Conservation (phyloP, 2,797 vertebrate genomes). For the Prunella strophiata region DNA sequence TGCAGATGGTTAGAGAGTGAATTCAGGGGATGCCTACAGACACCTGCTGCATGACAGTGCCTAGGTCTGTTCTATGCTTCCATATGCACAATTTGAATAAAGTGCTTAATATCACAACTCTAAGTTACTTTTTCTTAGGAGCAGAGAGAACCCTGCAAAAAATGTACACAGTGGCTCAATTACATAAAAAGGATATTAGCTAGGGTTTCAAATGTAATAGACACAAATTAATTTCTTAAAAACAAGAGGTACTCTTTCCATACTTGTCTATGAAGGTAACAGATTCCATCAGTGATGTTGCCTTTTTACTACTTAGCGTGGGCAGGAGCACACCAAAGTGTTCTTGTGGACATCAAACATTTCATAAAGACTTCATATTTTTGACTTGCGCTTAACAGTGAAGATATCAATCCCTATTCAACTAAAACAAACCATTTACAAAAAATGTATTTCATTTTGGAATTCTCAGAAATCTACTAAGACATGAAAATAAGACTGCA, state of each 20-base stretch:
- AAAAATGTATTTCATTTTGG: neutral
- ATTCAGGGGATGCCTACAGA: neutral
- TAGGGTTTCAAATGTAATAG: neutral
- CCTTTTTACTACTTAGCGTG: neutral
- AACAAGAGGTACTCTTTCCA: neutral
- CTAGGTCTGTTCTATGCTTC: neutral
- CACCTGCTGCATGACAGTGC: neutral
- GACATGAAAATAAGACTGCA: neutral
- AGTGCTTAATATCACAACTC: neutral
- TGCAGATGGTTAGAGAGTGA: neutral
- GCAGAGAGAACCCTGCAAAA: neutral
- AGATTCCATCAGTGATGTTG: neutral
- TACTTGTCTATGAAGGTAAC: neutral
- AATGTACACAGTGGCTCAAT: neutral
- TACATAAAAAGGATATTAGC: neutral
- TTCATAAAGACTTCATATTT: neutral
- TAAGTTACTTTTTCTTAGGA: neutral
- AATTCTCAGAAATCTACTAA: neutral
- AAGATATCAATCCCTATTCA: neutral
- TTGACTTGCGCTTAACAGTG: neutral
- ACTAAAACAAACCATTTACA: neutral
- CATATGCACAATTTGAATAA: neutral
- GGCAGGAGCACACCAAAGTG: neutral
- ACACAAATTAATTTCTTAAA: neutral
- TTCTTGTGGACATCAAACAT: neutral